phyloP scores from a whole-genome alignment of 2,797 vertebrate genomes.

The Gallinago nigripennis region DNA sequence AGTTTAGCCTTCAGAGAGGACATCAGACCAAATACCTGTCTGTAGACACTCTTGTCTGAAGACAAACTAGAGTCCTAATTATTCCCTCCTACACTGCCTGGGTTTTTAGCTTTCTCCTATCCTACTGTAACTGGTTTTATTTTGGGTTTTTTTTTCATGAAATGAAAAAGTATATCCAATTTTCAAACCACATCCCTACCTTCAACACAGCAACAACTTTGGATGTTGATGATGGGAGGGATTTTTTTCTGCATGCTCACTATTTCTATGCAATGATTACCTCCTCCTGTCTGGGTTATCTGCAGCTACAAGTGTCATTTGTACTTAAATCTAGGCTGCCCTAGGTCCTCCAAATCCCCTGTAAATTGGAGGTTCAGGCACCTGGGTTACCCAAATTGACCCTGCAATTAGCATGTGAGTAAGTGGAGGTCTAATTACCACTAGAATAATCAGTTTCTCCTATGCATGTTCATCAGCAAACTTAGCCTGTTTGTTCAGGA shows the following conservation, averaged over 20 bases:
- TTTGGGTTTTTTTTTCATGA: not conserved
- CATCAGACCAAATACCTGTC: not conserved
- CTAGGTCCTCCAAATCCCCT: not conserved
- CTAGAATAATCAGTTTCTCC: not conserved
- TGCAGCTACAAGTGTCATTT: not conserved
- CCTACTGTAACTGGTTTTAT: not conserved
- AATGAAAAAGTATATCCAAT: not conserved
- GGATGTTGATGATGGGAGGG: not conserved
- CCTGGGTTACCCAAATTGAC: not conserved
- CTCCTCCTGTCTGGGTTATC: not conserved
- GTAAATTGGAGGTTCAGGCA: not conserved
- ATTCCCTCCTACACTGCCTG: not conserved
- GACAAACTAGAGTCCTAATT: not conserved
- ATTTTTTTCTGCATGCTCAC: not conserved
- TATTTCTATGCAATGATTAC: not conserved
- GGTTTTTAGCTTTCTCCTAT: not conserved
- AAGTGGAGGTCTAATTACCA: not conserved
- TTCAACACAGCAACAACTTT: not conserved
- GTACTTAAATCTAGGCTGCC: not conserved
- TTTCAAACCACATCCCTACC: not conserved
- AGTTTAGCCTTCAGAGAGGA: not conserved
- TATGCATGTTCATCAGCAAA: not conserved
- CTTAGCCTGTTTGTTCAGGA: not conserved
- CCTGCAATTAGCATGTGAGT: not conserved
- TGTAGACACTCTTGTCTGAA: not conserved